Base-by-base conservation (phyloP, 2,113 vertebrate species). In the Rhinolophus sinicus region DNA sequence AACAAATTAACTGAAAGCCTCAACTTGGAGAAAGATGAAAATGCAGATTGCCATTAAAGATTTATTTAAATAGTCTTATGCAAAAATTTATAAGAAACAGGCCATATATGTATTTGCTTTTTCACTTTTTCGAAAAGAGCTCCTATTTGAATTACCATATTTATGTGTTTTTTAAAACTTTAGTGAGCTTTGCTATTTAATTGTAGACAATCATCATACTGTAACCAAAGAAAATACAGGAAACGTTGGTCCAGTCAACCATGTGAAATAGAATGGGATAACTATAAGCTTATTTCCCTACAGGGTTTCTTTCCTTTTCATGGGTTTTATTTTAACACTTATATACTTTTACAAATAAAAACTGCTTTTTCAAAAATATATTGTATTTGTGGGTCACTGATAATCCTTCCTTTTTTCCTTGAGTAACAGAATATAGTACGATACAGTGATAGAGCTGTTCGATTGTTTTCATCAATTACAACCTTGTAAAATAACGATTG, bases 261-360 rank as follows among this genome's bases (percentile, higher is more conserved):
- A 72, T 35, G 69, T 64, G 70, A 92, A 94, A 65, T n/a, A 94
- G 60, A 83, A 9, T 13, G 35, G 44, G 96, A 75, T 70, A 76
- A 82, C 76, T 88, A 93, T 56, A 83, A 60, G 40, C 47, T 97
- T 96, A 10, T 97, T 98, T 94, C 94, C 19, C 75, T 93, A 56
- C 6, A 35, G 81, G 70, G 15, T 83, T 97, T 83, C 38, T 90
- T 97, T 93, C 64, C 85, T 93, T 89, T 38, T 76, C 87, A 83
- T 3, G n/a, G 73, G n/a, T 44, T 93, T 97, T 98, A 69, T 95
- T 97, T 82, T 67, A 89, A 64, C 60, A 58, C 44, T 97, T 14
- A 87, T 54, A 83, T 84, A 35, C 64, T 90, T 94, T 75, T 93
- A 96, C 70, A 98, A 97, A 93, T n/a, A 18, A 96, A 97, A 98